Base-by-base conservation (phyloP, 1,140 invertebrate genomes). In the Condylostylus longicornis region DNA sequence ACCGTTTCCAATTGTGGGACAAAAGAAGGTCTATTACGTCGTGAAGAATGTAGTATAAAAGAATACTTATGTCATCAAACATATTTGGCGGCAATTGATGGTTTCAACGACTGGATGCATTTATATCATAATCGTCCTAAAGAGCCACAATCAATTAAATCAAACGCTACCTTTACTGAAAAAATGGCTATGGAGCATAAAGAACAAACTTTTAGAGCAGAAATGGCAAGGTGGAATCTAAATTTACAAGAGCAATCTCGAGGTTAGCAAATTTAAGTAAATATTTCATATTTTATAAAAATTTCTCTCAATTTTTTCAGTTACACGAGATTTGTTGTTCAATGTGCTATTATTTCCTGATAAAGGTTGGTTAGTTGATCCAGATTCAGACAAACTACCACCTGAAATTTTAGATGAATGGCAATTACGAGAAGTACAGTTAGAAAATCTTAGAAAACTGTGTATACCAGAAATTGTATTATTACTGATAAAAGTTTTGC, bases 341-440 rank as follows among this genome's bases (percentile, higher is more conserved):
- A 91, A 93, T 62, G 79, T 94, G 6, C 54, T 96, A 18, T 53
- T 89, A 2, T 94, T 94, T 53, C 80, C 86, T 25, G 79, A 86
- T 45, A 81, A 80, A 28, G 86, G 87, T 19, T 96, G 89, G 89
- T 67, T 95, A 37, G 71, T 77, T 17, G 87, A 91, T 57, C 66
- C 71, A 5, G 67, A 64, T 40, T 48, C 49, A 10, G 7, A 42
- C 6, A 53, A 54, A 35, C 41, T 46, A 34, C 53, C 51, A 1
- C 46, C 43, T 15, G 46, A 55, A 18, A 46, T 46, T 5, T 33
- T 27, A 4, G 19, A 33, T 7, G 45, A 50, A 6, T 60, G 58
- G 55, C 44, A 54, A 19, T 38, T 57, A 33, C 58, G 72, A 0
- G 40, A 46, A 30, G 42, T 65, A 28, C 82, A 90, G 53, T 63